phyloP scores from a whole-genome alignment of 2,888 invertebrate genomes.

The Cryptops parisi region DNA sequence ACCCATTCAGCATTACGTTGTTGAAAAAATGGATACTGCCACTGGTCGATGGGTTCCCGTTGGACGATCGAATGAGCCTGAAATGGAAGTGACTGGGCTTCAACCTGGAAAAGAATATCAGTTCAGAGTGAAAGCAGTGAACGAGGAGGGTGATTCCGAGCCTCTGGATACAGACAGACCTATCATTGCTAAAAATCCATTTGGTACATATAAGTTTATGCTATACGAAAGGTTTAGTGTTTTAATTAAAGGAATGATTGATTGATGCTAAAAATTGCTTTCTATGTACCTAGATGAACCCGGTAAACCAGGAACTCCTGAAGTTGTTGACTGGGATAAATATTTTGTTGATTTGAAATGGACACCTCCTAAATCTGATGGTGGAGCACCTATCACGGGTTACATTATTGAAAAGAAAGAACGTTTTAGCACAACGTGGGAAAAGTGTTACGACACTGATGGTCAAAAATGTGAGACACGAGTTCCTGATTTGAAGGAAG shows the following conservation, averaged over 20 bases:
- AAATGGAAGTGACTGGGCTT: constrained; percentile 36
- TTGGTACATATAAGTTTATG: constrained; percentile 50
- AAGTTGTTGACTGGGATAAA: constrained; percentile 61
- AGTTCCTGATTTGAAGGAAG: constrained; percentile 34
- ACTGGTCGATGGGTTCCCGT: constrained; percentile 90
- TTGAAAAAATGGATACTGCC: constrained; percentile 83
- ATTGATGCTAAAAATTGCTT: constrained; percentile 14
- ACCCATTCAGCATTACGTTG: constrained; percentile 55
- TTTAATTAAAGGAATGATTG: constrained; percentile 6
- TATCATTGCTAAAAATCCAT: constrained; percentile 91
- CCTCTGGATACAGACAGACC: constrained; percentile 81
- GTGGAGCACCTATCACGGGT: constrained; percentile 65
- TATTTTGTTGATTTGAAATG: constrained; percentile 74
- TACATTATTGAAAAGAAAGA: constrained; percentile 83
- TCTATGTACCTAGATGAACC: constrained; percentile 45
- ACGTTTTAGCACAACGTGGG: constrained; percentile 60
- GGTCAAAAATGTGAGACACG: constrained; percentile 21
- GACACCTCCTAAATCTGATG: constrained; percentile 60
- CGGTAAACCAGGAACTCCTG: constrained; percentile 73
- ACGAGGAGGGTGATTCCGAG: constrained; percentile 52
- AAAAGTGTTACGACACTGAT: constrained; percentile 28
- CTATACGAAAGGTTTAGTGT: neutral
- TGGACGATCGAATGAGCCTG: constrained; percentile 50
- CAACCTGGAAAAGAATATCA: constrained; percentile 40
- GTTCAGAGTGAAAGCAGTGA: constrained; percentile 41